Conservation (phyloP, 2,797 vertebrate genomes). For the Orientallactaga sibirica region DNA sequence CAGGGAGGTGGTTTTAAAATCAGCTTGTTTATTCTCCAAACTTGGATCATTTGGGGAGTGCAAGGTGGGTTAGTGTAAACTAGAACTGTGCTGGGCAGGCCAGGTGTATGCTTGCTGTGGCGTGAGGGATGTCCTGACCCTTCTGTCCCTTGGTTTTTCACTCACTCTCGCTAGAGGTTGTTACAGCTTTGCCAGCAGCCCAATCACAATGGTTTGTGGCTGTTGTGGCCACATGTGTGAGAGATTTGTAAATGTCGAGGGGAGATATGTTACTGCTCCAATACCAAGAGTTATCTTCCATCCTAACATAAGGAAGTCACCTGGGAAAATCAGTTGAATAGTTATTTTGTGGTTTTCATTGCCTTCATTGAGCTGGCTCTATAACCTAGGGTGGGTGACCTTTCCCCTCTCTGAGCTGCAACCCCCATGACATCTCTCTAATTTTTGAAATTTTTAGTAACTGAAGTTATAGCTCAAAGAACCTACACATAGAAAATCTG, state of each 20-base stretch:
- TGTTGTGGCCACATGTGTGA: not conserved
- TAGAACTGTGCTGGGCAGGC: not conserved
- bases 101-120: not conserved
- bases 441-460: not conserved
- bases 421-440: not conserved
- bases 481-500: not conserved
- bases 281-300: constrained; percentile 10
- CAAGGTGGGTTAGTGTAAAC: accelerated
- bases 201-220: not conserved
- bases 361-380: not conserved
- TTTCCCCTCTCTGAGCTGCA: not conserved
- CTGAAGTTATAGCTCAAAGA: not conserved
- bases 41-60: not conserved
- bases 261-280: not conserved
- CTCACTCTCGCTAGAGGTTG: not conserved
- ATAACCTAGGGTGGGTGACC: not conserved
- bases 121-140: constrained; percentile 8
- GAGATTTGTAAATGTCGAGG: not conserved
- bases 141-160: not conserved
- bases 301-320: not conserved
- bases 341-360: not conserved
- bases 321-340: not conserved
- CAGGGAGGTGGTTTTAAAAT: not conserved
- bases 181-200: not conserved
- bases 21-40: not conserved